These are phyloP conservation scores for Cepaea nemoralis DNA, from an alignment of 1,140 invertebrate genomes.

Conservation along the genomic window DNA sequence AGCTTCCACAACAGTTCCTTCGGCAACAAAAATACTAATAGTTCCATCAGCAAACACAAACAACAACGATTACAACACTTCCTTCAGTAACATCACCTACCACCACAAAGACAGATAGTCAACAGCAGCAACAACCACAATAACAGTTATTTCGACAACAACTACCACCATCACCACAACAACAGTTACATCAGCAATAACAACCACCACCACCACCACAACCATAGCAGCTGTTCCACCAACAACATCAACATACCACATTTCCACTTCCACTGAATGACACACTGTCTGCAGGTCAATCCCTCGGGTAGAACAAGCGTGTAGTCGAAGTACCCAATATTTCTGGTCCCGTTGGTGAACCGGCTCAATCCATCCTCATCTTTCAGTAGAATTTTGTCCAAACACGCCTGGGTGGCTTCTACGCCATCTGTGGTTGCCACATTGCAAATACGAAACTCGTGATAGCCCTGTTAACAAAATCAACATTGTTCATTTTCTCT, in stretches of 20 bases:
- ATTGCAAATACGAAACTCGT: slow-evolving; percentile 8
- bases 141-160: not conserved
- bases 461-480: not conserved
- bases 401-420: slow-evolving; percentile 24
- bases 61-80: not conserved
- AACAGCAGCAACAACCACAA: not conserved
- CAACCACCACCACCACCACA: slow-evolving; percentile 10
- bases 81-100: not conserved
- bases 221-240: too few relatives aligned
- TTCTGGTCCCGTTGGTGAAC: not conserved
- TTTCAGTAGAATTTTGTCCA: slow-evolving; percentile 2
- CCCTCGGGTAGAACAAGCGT: not conserved
- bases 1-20: not conserved
- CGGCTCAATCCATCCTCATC: not conserved
- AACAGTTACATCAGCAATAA: too few relatives aligned
- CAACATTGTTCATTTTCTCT: not conserved
- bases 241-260: not conserved
- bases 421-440: not conserved
- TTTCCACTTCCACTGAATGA: slow-evolving; percentile 33
- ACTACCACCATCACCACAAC: too few relatives aligned
- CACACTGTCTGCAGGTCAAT: not conserved
- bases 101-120: not conserved
- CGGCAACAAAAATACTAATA: not conserved
- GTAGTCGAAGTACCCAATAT: not conserved
- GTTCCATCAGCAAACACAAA: not conserved